A percentile compares a stretch with the other conserved stretches of the same genome.
Evolutionary conservation across 2,888 invertebrate genomes (phyloP).

Genomic region (Drosophila flavopinicola): DNA sequence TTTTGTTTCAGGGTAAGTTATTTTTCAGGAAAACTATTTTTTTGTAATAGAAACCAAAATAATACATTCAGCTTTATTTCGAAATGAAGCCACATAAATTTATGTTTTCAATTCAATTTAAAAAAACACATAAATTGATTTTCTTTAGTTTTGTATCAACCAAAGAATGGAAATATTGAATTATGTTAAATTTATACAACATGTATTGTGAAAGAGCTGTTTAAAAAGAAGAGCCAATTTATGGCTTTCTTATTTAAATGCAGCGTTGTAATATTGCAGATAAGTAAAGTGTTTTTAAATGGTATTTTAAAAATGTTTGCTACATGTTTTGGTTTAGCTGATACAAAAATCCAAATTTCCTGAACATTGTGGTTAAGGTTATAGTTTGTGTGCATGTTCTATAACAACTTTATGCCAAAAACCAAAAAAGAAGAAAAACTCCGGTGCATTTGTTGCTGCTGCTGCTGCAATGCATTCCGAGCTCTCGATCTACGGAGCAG

Average conservation of each 20-base stretch:
- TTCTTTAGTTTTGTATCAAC: background rate
- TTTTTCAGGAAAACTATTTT: background rate
- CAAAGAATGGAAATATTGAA: constrained; percentile 1
- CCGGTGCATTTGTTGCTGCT: constrained; percentile 62
- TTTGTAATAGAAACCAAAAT: background rate
- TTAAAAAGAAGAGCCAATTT: background rate
- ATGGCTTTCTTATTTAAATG: background rate
- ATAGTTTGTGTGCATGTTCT: constrained; percentile 50
- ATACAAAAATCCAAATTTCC: too few species aligned
- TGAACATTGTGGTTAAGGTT: constrained; percentile 23
- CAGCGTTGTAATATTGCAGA: too few species aligned
- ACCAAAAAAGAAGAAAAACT: constrained; percentile 34
- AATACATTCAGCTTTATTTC: background rate
- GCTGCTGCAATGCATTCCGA: constrained; percentile 62
- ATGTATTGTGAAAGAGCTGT: background rate
- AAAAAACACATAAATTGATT: constrained; percentile 28
- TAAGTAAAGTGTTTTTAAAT: background rate
- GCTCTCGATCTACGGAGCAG: constrained; percentile 54
- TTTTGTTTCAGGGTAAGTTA: too few species aligned
- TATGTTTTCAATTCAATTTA: constrained; percentile 28
- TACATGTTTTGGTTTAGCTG: constrained; percentile 13
- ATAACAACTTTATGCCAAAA: constrained; percentile 61
- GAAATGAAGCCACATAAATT: constrained; percentile 12
- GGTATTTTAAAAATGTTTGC: constrained; percentile 8
- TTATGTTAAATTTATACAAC: constrained; percentile 3